phyloP scores from a whole-genome alignment of 2,888 invertebrate species.

The Drosophila stalkeri region DNA sequence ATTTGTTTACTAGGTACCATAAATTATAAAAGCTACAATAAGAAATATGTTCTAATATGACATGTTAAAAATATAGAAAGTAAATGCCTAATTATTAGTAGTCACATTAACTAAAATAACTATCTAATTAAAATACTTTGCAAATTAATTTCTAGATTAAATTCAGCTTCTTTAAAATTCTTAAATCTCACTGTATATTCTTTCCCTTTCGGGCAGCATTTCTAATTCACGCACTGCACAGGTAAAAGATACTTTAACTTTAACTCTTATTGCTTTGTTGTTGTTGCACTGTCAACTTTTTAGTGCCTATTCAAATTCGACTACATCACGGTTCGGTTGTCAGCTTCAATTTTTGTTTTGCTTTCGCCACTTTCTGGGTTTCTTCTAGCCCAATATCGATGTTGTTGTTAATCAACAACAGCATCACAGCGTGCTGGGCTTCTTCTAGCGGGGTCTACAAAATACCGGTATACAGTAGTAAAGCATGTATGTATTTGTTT shows the following conservation, averaged over 20 bases:
- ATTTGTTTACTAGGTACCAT: background rate
- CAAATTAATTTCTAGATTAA: background rate
- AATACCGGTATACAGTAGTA: constrained; percentile 63
- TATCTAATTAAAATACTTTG: too few relatives aligned
- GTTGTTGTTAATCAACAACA: constrained; percentile 52
- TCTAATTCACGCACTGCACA: constrained; percentile 46
- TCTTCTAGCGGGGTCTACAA: constrained; percentile 44
- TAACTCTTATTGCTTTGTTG: constrained; percentile 14
- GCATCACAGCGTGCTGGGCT: constrained; percentile 48
- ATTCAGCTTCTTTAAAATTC: background rate
- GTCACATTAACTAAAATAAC: too few relatives aligned
- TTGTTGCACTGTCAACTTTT: constrained; percentile 46
- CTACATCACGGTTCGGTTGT: constrained; percentile 54
- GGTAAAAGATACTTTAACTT: constrained; percentile 38
- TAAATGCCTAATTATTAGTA: too few relatives aligned
- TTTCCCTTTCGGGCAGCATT: constrained; percentile 6
- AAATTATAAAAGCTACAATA: background rate
- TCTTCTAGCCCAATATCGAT: constrained; percentile 48
- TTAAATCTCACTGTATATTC: background rate
- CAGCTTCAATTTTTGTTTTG: constrained; percentile 40
- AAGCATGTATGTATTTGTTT: constrained; percentile 14
- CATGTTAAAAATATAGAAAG: too few relatives aligned
- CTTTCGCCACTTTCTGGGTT: constrained; percentile 36
- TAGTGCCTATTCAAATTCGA: constrained; percentile 55
- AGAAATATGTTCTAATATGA: background rate